Percentiles rank a stretch among this genome's conserved stretches.
Evolutionary conservation across 2,888 invertebrate genomes (phyloP).

Genomic region (Branchipolynoe longqiensis): DNA sequence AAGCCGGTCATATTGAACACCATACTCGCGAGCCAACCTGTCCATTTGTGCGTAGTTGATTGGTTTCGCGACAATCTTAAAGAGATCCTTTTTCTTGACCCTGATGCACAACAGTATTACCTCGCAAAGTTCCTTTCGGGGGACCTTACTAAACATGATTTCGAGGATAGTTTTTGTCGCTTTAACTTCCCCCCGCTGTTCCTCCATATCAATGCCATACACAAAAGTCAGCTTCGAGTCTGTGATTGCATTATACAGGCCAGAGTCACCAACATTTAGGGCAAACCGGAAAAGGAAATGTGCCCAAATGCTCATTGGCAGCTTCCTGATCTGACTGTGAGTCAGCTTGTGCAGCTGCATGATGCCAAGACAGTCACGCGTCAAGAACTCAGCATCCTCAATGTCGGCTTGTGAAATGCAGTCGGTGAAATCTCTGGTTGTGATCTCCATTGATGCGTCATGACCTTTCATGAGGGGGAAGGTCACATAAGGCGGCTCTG

Average conservation of each 20-base stretch:
- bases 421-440: conserved; percentile 49
- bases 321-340: background rate
- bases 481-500: conserved; percentile 25
- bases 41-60: conserved; percentile 56
- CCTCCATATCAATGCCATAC: conserved; percentile 62
- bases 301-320: conserved; percentile 59
- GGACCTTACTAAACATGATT: conserved; percentile 57
- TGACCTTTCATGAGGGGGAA: conserved; percentile 55
- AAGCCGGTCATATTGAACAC: conserved; percentile 12
- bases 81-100: conserved; percentile 4
- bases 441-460: conserved; percentile 6
- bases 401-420: conserved; percentile 53
- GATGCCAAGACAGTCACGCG: conserved; percentile 58
- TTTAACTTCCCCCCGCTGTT: conserved; percentile 17
- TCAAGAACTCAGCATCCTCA: conserved; percentile 52
- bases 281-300: conserved; percentile 60
- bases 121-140: conserved; percentile 29
- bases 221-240: conserved; percentile 55
- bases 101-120: conserved; percentile 16
- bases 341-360: conserved; percentile 55
- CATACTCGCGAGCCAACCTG: conserved; percentile 2
- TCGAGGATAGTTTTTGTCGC: conserved; percentile 4
- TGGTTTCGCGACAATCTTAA: background rate
- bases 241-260: conserved; percentile 61
- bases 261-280: conserved; percentile 62